Conservation (phyloP, 2,888 invertebrate species). For the Phasia obesa region DNA sequence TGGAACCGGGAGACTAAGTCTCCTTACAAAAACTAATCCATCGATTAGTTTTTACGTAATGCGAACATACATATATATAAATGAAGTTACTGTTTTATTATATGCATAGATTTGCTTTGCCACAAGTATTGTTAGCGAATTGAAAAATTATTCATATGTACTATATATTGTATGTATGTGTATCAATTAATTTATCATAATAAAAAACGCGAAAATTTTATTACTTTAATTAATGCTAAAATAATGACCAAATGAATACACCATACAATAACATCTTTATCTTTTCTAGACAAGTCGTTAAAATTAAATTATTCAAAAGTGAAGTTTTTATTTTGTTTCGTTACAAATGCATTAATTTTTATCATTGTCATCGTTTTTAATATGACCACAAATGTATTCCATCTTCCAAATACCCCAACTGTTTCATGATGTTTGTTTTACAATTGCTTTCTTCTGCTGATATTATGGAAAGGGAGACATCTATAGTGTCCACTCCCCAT, state of each 20-base stretch:
- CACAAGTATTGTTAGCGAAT: no score
- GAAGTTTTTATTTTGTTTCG: conserved; percentile 4
- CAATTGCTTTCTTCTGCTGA: conserved; percentile 17
- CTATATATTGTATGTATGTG: no score
- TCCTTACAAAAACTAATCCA: no score
- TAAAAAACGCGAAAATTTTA: no score
- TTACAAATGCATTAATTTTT: conserved; percentile 28
- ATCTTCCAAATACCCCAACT: conserved; percentile 35
- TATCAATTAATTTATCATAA: no score
- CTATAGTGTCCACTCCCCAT: conserved; percentile 17
- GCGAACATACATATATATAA: no score
- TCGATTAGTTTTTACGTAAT: no score
- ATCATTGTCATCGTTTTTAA: conserved; percentile 17
- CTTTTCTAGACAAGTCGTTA: conserved; percentile 29
- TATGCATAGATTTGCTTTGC: no score
- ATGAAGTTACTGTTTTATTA: no score
- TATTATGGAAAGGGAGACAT: conserved; percentile 26
- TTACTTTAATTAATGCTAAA: background rate
- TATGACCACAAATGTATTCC: conserved; percentile 37
- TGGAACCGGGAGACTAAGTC: no score
- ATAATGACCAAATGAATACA: conserved; percentile 5
- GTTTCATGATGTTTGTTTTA: conserved; percentile 38
- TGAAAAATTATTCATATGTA: no score
- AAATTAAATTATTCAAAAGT: conserved; percentile 52
- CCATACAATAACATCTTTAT: conserved; percentile 1